Evolutionary conservation across 2,797 vertebrate genomes (phyloP), one percentile per base, ranked within the genome.

Genomic region (Heliangelus exortis): DNA sequence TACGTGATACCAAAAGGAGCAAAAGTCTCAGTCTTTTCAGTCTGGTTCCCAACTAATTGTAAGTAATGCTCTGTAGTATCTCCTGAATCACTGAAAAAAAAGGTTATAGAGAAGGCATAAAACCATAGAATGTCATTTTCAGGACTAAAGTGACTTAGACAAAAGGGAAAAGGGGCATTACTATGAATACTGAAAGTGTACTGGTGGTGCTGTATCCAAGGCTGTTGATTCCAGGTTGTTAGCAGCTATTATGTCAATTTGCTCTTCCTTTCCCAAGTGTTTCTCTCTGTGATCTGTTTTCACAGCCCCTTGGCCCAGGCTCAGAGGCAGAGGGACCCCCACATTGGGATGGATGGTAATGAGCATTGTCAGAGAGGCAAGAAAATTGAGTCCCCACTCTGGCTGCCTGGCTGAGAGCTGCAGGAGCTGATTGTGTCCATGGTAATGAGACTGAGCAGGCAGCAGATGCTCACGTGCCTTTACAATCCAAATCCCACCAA

Each of bases 401-500:
- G 87, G 87, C 97, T 89, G 97, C 98, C 96, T 89, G 98, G 98
- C 92, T 18, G 36, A 94, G 97, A 97, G 95, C 97, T 96, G 85
- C 97, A 97, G 96, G 98, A 98, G 98, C 98, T 98, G 98, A 99
- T 98, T 98, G 98, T 98, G 98, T 98, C 97, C 98, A 98, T 98
- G 98, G 94, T 98, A 98, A 99, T 99, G 98, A 98, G 97, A 97
- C 98, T 94, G 97, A 98, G 97, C 97, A 98, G 97, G 98, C 97
- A 97, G 98, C 99, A 99, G 99, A 99, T 99, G 98, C 98, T 99
- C 98, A 97, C 98, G 98, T 99, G 99, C 99, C 99, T 99, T 98
- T 98, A 99, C 99, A 99, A 99, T 98, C 97, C 93, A 96, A 98
- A 98, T 98, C 98, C 96, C 96, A 97, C 96, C 96, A 97, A 97